Evolutionary conservation across 2,797 vertebrate species (phyloP).

Genomic region (Anguilla marmorata): DNA sequence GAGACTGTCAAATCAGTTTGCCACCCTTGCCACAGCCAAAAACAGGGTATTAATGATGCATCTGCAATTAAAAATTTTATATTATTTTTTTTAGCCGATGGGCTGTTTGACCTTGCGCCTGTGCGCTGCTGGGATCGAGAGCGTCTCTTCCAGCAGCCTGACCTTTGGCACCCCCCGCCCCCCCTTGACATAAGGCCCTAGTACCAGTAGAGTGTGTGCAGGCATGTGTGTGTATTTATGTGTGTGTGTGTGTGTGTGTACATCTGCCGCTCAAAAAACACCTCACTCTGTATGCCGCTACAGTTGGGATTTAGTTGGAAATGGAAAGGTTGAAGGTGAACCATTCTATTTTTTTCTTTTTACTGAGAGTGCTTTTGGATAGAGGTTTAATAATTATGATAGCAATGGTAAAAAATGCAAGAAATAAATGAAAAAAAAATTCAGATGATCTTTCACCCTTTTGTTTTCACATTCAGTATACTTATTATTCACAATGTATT

Average conservation of each 20-base stretch:
- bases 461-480: not conserved
- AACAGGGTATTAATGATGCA: conserved; percentile 61
- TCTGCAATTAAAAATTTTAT: conserved; percentile 49
- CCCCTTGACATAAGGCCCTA: conserved; percentile 27
- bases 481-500: not conserved
- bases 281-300: not conserved
- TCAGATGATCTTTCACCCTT: not conserved
- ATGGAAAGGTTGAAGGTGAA: not conserved
- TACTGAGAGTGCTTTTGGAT: not conserved
- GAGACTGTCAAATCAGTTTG: conserved; percentile 43
- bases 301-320: not conserved
- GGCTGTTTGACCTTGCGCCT: conserved; percentile 58
- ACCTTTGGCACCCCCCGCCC: conserved; percentile 45
- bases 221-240: not conserved
- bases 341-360: not conserved
- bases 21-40: conserved; percentile 50
- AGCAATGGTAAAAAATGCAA: not conserved
- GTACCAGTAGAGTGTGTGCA: conserved; percentile 11
- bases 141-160: conserved; percentile 50
- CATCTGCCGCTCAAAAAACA: conserved; percentile 29
- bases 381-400: not conserved
- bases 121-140: conserved; percentile 45
- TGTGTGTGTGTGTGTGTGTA: not conserved
- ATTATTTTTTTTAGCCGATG: conserved; percentile 51
- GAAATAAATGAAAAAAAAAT: not conserved